Evolutionary conservation across 2,797 vertebrate genomes (phyloP).

Genomic region (Knipowitschia caucasica): DNA sequence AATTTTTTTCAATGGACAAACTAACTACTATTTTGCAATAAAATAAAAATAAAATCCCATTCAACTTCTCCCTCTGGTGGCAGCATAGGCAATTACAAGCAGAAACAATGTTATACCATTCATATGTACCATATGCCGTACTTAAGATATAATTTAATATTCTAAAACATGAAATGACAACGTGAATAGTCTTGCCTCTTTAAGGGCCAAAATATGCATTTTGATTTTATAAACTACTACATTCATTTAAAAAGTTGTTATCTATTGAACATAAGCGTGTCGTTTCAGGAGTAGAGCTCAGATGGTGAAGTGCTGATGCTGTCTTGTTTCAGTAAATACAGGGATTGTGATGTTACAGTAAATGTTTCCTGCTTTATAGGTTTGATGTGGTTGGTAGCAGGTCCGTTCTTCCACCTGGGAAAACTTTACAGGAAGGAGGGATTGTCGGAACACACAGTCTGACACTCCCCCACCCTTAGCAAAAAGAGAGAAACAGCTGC

Average conservation of each 20-base stretch:
- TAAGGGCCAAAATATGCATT: not conserved
- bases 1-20: too few species aligned
- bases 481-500: constrained; percentile 49
- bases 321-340: constrained; percentile 59
- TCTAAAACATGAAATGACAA: too few species aligned
- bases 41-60: too few species aligned
- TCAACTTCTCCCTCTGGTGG: too few species aligned
- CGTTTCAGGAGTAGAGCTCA: not conserved
- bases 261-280: not conserved
- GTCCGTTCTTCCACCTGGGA: constrained; percentile 53
- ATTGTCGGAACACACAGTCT: constrained; percentile 48
- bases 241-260: not conserved
- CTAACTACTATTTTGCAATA: too few species aligned
- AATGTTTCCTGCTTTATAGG: constrained; percentile 55
- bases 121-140: too few species aligned
- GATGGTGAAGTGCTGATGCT: constrained; percentile 19
- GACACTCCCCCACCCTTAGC: constrained; percentile 22
- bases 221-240: not conserved
- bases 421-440: constrained; percentile 55
- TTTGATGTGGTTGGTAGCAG: constrained; percentile 71
- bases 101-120: too few species aligned
- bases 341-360: too few species aligned
- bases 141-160: too few species aligned
- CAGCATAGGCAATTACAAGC: too few species aligned
- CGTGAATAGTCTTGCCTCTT: too few species aligned